Conservation (phyloP, 2,888 invertebrate species). For the Eilema depressum region DNA sequence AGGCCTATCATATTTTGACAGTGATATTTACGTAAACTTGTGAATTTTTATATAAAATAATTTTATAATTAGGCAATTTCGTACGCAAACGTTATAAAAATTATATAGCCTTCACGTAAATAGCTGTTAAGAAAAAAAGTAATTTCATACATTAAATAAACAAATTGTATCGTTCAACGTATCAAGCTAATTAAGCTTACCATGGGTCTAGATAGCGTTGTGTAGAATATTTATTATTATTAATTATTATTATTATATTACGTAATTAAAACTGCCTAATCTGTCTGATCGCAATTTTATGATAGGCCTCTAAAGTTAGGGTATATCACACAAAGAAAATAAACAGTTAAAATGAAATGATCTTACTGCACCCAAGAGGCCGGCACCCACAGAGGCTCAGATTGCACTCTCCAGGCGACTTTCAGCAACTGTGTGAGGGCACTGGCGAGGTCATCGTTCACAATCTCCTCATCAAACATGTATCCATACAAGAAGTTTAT, state of each 20-base stretch:
- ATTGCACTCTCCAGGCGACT: constrained; percentile 94
- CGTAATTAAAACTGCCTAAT: too few relatives aligned
- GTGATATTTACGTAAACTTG: not conserved
- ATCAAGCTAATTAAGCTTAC: too few relatives aligned
- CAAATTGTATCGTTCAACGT: too few relatives aligned
- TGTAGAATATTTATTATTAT: too few relatives aligned
- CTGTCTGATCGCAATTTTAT: not conserved
- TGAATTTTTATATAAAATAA: too few relatives aligned
- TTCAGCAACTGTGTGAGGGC: constrained; percentile 95
- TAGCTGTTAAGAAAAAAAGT: too few relatives aligned
- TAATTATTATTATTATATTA: too few relatives aligned
- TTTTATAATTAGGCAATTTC: too few relatives aligned
- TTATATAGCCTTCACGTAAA: too few relatives aligned
- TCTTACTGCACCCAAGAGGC: constrained; percentile 96
- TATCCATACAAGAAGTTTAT: constrained; percentile 98
- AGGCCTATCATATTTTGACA: not conserved
- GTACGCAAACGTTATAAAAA: too few relatives aligned
- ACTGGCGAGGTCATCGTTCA: constrained; percentile 95
- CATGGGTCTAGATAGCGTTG: too few relatives aligned
- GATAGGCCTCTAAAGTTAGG: not conserved
- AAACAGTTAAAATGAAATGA: constrained; percentile 3
- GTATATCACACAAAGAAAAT: not conserved
- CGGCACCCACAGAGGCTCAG: constrained; percentile 98
- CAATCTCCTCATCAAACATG: constrained; percentile 96
- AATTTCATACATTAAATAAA: too few relatives aligned